Percentiles rank a stretch among this genome's conserved stretches.
These are phyloP conservation scores for Notarius lentiginosus DNA, from an alignment of 2,113 vertebrate genomes.

Conservation along the genomic window DNA sequence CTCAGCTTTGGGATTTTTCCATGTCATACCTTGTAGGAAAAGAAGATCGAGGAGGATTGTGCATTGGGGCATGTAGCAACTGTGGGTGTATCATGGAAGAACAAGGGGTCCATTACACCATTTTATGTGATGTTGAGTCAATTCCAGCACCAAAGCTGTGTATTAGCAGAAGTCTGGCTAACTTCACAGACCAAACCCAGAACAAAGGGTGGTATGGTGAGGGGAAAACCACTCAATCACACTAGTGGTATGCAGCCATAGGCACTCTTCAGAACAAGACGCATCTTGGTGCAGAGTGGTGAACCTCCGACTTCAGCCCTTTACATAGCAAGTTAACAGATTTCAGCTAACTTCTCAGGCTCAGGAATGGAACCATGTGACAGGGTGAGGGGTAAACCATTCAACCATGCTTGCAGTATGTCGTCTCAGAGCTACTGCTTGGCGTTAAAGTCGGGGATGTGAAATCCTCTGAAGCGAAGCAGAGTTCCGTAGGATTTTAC, in stretches of 20 bases:
- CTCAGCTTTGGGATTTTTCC: too few species aligned
- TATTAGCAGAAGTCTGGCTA: neutral
- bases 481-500: neutral
- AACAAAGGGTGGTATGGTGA: neutral
- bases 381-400: neutral
- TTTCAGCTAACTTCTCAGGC: neutral
- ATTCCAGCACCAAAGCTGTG: neutral
- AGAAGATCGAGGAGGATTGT: too few species aligned
- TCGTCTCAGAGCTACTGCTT: neutral
- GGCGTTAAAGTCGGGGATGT: neutral
- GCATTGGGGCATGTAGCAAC: too few species aligned
- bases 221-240: neutral
- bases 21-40: too few species aligned
- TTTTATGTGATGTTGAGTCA: neutral
- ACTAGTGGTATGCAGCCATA: neutral
- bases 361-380: neutral
- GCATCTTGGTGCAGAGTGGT: neutral
- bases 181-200: neutral
- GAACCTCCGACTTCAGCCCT: neutral
- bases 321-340: neutral
- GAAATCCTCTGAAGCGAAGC: neutral
- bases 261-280: neutral
- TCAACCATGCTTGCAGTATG: neutral
- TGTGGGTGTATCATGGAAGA: neutral
- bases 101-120: neutral